phyloP scores from a whole-genome alignment of 2,888 invertebrate species.

The Cepaea hortensis region DNA sequence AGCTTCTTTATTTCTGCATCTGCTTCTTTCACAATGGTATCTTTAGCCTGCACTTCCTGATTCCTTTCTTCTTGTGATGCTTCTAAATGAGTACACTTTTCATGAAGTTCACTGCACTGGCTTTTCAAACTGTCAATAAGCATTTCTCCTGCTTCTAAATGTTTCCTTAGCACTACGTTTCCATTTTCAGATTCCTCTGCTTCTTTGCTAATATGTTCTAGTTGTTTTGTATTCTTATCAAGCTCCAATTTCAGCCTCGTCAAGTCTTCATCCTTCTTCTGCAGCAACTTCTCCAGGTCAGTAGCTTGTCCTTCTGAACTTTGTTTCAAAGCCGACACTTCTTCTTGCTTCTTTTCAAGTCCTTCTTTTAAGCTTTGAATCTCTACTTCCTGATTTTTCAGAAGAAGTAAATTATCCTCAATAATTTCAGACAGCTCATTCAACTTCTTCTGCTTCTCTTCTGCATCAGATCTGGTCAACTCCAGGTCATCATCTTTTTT shows the following conservation, averaged over 20 bases:
- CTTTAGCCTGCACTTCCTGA: slow-evolving; percentile 35
- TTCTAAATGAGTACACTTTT: slow-evolving; percentile 18
- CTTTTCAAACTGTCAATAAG: slow-evolving; percentile 39
- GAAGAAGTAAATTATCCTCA: slow-evolving; percentile 14
- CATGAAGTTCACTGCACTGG: slow-evolving; percentile 30
- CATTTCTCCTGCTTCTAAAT: not conserved
- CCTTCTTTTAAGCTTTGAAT: slow-evolving; percentile 29
- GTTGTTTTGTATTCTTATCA: not conserved
- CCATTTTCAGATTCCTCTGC: slow-evolving; percentile 10
- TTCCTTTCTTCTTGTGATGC: slow-evolving; percentile 37
- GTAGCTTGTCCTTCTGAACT: slow-evolving; percentile 17
- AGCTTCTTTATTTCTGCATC: slow-evolving; percentile 54
- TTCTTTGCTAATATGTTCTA: slow-evolving; percentile 4
- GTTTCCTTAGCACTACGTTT: not conserved
- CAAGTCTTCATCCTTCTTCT: slow-evolving; percentile 26
- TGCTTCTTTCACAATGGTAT: slow-evolving; percentile 17
- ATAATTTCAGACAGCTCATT: not conserved
- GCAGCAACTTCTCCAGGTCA: slow-evolving; percentile 11
- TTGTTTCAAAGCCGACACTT: slow-evolving; percentile 18
- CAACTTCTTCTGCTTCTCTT: slow-evolving; percentile 11
- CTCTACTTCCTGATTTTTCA: slow-evolving; percentile 1
- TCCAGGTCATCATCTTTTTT: slow-evolving; percentile 29
- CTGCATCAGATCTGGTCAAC: not conserved
- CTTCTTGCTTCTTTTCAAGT: slow-evolving; percentile 31
- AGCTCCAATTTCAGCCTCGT: slow-evolving; percentile 12